Evolutionary conservation across 2,888 invertebrate species (phyloP).

Genomic region (Ochropleura plecta): DNA sequence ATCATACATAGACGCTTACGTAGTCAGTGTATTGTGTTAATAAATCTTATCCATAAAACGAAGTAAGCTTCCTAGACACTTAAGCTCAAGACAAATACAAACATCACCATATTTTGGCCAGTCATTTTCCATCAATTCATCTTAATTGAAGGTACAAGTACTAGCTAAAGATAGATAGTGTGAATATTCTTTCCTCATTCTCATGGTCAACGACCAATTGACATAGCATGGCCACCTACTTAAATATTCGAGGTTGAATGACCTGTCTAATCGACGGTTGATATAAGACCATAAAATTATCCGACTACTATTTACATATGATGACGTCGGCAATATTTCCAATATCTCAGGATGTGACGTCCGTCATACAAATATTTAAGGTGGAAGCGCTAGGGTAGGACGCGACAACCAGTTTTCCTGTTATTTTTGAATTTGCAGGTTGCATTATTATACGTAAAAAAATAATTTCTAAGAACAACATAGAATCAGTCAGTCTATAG

Average conservation of each 20-base stretch:
- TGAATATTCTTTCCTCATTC: slow-evolving; percentile 56
- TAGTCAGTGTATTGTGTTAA: slow-evolving; percentile 7
- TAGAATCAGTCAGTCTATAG: too few relatives aligned
- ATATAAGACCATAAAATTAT: slow-evolving; percentile 57
- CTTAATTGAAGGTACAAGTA: slow-evolving; percentile 28
- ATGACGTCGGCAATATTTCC: slow-evolving; percentile 53
- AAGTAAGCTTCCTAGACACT: not conserved
- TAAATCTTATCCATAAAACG: slow-evolving; percentile 13
- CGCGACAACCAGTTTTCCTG: too few relatives aligned
- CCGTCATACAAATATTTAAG: slow-evolving; percentile 24
- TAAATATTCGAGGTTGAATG: slow-evolving; percentile 69
- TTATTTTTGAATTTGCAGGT: too few relatives aligned
- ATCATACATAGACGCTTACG: slow-evolving; percentile 3
- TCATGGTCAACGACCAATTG: slow-evolving; percentile 69
- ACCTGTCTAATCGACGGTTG: slow-evolving; percentile 67
- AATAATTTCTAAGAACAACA: too few relatives aligned
- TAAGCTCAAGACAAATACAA: slow-evolving; percentile 11
- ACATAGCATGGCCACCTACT: slow-evolving; percentile 67
- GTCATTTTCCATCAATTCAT: slow-evolving; percentile 21
- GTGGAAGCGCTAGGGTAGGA: too few relatives aligned
- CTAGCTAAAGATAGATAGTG: slow-evolving; percentile 21
- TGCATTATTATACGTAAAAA: too few relatives aligned
- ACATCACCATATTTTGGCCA: slow-evolving; percentile 4
- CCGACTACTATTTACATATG: slow-evolving; percentile 37
- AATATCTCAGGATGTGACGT: slow-evolving; percentile 31